Base-by-base conservation (phyloP, 1,140 invertebrate genomes). In the Zaprionus lachaisei region DNA sequence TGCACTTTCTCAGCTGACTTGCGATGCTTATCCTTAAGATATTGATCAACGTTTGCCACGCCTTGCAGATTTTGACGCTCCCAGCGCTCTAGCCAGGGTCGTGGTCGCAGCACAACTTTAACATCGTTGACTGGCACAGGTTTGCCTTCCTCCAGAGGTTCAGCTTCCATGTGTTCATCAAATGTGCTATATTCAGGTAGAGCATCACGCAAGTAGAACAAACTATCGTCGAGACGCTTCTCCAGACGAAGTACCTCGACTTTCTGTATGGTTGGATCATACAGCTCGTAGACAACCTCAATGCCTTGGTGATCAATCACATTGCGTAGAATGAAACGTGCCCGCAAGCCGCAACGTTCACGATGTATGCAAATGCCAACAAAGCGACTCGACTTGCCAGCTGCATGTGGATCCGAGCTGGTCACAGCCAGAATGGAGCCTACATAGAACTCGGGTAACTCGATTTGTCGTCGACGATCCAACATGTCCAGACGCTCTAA, bases 361-460 rank as follows among this genome's bases (percentile, higher is more conserved):
- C 98, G 94, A 68, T 97, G 93, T 83, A 99, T 99, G 90, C 99
- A 99, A 86, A 99, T 99, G 4, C 99, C 92, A 63, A 99, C 96
- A 95, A 99, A 99, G 91, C 95, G 94, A 89, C 96, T 98, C 1
- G 94, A 94, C 94, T 99, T 99, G 41, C 95, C 96, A 15, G 96
- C 95, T 38, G 97, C 95, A 94, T 99, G 97, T 47, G 94, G 94
- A 93, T 99, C 98, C 1, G 98, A 96, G 66, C 96, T 95, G n/a
- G 96, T 97, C 1, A 99, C 98, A 55, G 98, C 97, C 91, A 99
- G 83, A 71, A 99, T 96, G 22, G 97, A 97, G 55, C 98, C 98
- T 90, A 99, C 98, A 94, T 99, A 99, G 94, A 99, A 99, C 93
- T 99, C 98, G 4, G 99, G 99, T 78, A 99, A 97, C 91, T 97